These are phyloP conservation scores for Heliconius aoede DNA, from an alignment of 2,888 invertebrate species.

Conservation along the genomic window DNA sequence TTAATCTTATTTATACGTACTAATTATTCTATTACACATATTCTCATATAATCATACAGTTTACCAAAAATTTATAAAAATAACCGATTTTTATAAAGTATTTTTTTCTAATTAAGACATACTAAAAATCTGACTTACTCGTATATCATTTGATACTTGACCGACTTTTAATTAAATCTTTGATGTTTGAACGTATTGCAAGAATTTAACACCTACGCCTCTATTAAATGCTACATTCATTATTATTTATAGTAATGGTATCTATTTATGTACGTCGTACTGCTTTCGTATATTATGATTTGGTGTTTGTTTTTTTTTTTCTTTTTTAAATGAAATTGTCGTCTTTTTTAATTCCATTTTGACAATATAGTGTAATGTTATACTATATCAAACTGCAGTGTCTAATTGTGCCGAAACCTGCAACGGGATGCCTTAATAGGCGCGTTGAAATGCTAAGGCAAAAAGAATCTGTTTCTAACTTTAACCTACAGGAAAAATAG, in stretches of 20 bases:
- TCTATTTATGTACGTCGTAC: constrained; percentile 24
- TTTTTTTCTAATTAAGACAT: neutral
- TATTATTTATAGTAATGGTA: constrained; percentile 27
- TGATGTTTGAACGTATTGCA: constrained; percentile 31
- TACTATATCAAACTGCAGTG: too few species aligned
- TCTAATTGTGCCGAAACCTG: too few species aligned
- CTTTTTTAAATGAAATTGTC: neutral
- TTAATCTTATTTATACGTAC: too few species aligned
- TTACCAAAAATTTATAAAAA: neutral
- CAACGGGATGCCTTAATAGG: too few species aligned
- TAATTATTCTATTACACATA: too few species aligned
- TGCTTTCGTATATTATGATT: constrained; percentile 11
- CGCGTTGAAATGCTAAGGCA: too few species aligned
- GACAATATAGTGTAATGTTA: too few species aligned
- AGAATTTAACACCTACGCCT: constrained; percentile 36
- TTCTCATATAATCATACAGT: too few species aligned
- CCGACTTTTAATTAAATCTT: constrained; percentile 27
- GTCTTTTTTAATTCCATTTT: too few species aligned
- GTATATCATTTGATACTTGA: constrained; percentile 8
- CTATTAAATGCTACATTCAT: constrained; percentile 26
- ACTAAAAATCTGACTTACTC: neutral
- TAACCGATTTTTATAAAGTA: neutral
- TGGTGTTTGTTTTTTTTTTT: neutral
- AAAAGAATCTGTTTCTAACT: too few species aligned
- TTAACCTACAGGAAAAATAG: too few species aligned